A percentile compares a stretch with the other conserved stretches of the same genome.
Conservation (phyloP, 2,797 vertebrate genomes). For the Xiphorhynchus erythropygius region DNA sequence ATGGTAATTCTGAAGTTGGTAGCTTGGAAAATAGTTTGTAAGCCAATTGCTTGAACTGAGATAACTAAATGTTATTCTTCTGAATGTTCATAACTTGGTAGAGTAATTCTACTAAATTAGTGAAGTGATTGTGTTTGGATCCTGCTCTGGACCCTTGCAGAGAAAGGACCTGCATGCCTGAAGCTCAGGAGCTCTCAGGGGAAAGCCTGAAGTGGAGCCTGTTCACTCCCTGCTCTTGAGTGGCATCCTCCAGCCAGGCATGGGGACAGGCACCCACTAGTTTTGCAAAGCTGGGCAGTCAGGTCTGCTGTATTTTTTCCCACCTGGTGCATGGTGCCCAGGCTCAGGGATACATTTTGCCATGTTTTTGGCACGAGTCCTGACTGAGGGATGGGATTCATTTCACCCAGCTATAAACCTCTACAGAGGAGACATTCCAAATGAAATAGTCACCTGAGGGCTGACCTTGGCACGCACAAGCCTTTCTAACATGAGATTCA, state of each 20-base stretch:
- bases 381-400: not conserved
- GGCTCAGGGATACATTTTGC: not conserved
- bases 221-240: not conserved
- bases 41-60: not conserved
- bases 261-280: rapidly evolving
- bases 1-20: not conserved
- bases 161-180: not conserved
- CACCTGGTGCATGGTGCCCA: not conserved
- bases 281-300: not conserved
- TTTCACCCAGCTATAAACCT: not conserved
- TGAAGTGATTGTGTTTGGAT: not conserved
- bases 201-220: not conserved
- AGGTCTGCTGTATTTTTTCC: rapidly evolving
- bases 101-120: not conserved
- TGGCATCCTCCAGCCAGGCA: not conserved
- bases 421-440: not conserved
- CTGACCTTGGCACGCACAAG: not conserved
- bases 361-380: not conserved
- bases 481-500: not conserved
- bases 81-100: not conserved
- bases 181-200: not conserved
- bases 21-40: not conserved
- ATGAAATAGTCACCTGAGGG: not conserved
- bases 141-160: not conserved
- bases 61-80: not conserved